phyloP scores from a whole-genome alignment of 2,888 invertebrate species.

The Conus canariensis region DNA sequence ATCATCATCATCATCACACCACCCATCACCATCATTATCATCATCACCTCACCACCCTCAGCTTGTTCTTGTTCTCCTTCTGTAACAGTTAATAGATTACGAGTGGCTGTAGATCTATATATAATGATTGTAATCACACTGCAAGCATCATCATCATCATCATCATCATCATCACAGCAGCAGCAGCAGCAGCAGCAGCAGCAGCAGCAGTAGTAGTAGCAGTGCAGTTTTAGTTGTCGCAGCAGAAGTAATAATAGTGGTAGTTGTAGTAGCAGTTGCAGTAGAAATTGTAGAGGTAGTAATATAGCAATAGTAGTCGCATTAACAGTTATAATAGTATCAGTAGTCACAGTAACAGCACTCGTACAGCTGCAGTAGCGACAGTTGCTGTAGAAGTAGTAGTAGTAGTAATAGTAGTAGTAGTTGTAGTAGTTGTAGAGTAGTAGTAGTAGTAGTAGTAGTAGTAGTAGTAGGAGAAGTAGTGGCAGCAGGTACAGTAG shows the following conservation, averaged over 20 bases:
- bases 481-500: too few relatives aligned
- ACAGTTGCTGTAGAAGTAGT: background rate
- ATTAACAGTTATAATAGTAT: background rate
- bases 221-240: background rate
- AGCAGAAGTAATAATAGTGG: background rate
- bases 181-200: background rate
- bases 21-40: too few relatives aligned
- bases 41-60: too few relatives aligned
- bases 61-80: too few relatives aligned
- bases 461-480: too few relatives aligned
- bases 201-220: background rate
- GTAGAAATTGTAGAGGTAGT: background rate
- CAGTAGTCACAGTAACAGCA: background rate
- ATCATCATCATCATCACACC: too few relatives aligned
- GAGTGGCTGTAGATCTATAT: background rate
- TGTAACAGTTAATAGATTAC: background rate
- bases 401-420: too few relatives aligned
- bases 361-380: background rate
- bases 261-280: background rate
- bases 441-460: too few relatives aligned
- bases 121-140: background rate
- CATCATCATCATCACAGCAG: background rate
- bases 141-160: background rate
- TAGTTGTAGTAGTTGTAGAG: background rate
- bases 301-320: background rate